Percentiles rank a stretch among this genome's conserved stretches.
These are phyloP conservation scores for Paramacrobiotus metropolitanus DNA, from an alignment of 1,140 invertebrate genomes.

Conservation along the genomic window DNA sequence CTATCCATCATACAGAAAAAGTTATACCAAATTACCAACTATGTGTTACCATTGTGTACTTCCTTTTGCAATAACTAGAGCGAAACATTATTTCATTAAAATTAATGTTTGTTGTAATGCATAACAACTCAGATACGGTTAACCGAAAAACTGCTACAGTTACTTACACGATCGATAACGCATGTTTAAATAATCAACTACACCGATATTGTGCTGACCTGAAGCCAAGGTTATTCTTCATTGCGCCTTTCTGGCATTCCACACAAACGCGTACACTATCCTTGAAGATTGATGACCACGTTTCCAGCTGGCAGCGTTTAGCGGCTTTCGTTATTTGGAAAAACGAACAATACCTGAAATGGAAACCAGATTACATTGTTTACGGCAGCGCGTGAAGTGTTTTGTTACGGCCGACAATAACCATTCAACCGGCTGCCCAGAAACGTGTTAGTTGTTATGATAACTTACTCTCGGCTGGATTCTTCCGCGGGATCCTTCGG, in stretches of 20 bases:
- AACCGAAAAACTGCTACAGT: too few relatives aligned
- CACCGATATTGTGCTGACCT: slow-evolving; percentile 3
- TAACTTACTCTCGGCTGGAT: slow-evolving; percentile 44
- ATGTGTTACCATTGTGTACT: too few relatives aligned
- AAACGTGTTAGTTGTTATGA: too few relatives aligned
- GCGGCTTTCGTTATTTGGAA: slow-evolving; percentile 53
- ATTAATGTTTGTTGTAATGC: too few relatives aligned
- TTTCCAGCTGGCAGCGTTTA: slow-evolving; percentile 47
- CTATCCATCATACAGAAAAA: too few relatives aligned
- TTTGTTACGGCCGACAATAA: background rate
- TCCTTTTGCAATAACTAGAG: too few relatives aligned
- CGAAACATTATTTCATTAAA: too few relatives aligned
- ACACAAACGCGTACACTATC: slow-evolving; percentile 50
- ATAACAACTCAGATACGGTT: too few relatives aligned
- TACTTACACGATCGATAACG: background rate
- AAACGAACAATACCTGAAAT: slow-evolving; percentile 52
- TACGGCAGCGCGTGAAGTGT: background rate
- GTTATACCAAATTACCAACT: too few relatives aligned
- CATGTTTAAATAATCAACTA: background rate
- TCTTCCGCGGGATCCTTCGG: slow-evolving; percentile 42
- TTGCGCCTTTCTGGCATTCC: slow-evolving; percentile 44
- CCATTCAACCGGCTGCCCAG: too few relatives aligned
- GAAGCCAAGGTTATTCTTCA: slow-evolving; percentile 34
- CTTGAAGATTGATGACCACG: slow-evolving; percentile 38
- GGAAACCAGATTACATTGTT: background rate